A percentile compares a stretch with the other conserved stretches of the same genome.
phyloP scores from a whole-genome alignment of 2,113 vertebrate genomes.

The Cryptoleucopteryx plumbea region DNA sequence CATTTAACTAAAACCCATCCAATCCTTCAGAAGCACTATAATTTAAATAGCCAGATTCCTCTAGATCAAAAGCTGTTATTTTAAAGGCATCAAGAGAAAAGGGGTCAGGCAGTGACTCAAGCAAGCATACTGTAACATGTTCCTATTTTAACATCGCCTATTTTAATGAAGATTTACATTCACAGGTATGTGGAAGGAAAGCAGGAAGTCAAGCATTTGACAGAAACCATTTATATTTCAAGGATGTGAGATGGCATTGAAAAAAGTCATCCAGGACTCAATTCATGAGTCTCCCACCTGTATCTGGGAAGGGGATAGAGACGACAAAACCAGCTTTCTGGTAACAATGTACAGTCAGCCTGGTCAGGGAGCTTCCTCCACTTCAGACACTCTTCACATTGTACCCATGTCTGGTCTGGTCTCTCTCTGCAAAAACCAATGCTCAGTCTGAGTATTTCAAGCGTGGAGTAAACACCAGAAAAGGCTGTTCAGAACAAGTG shows the following conservation, averaged over 20 bases:
- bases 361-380: constrained; percentile 73
- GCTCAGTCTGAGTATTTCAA: neutral
- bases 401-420: constrained; percentile 71
- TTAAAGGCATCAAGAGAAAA: neutral
- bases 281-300: constrained; percentile 48
- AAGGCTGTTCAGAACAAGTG: neutral
- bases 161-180: neutral
- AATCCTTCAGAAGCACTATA: neutral
- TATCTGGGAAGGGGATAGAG: constrained; percentile 74
- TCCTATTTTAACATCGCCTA: accelerated
- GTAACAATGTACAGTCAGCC: constrained; percentile 56
- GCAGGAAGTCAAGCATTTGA: neutral
- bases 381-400: constrained; percentile 83
- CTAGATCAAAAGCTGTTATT: neutral
- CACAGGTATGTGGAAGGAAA: neutral
- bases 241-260: neutral
- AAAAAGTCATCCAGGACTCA: neutral
- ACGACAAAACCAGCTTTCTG: constrained; percentile 76
- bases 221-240: neutral
- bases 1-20: neutral
- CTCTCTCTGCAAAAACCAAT: constrained; percentile 1
- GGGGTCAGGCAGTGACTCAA: neutral
- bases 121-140: neutral
- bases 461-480: neutral
- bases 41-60: neutral